phyloP scores from a whole-genome alignment of 1,140 invertebrate species.

The Bombyx mori region DNA sequence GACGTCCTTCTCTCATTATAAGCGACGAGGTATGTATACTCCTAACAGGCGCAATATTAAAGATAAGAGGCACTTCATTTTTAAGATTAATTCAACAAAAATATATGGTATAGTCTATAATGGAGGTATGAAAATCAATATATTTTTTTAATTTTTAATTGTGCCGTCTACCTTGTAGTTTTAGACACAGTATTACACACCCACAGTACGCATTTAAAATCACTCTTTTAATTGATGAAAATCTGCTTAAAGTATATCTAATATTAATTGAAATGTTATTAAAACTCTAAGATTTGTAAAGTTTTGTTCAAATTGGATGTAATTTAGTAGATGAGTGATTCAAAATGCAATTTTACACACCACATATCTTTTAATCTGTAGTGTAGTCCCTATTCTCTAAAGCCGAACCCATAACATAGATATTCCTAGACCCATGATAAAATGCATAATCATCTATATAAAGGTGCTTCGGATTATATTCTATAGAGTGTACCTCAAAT shows the following conservation, averaged over 20 bases:
- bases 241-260: no score
- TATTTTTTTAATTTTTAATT: constrained; percentile 7
- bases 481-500: constrained; percentile 16
- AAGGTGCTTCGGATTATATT: constrained; percentile 37
- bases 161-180: constrained; percentile 2
- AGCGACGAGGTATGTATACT: constrained; percentile 86
- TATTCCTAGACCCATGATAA: constrained; percentile 33
- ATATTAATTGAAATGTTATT: no score
- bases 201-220: no score
- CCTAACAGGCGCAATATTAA: no score
- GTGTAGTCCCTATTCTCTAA: constrained; percentile 59
- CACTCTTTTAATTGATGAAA: no score
- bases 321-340: not conserved
- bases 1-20: constrained; percentile 90
- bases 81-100: no score
- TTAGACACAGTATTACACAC: not conserved
- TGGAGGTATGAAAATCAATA: constrained; percentile 38
- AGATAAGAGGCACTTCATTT: no score
- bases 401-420: constrained; percentile 63
- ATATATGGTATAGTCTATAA: not conserved
- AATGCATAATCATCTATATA: constrained; percentile 39
- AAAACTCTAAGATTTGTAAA: no score
- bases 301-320: no score
- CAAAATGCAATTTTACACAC: not conserved
- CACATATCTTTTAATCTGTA: constrained; percentile 13